Base-by-base conservation (phyloP, 2,888 invertebrate genomes). In the Arrhopalites spinosus region DNA sequence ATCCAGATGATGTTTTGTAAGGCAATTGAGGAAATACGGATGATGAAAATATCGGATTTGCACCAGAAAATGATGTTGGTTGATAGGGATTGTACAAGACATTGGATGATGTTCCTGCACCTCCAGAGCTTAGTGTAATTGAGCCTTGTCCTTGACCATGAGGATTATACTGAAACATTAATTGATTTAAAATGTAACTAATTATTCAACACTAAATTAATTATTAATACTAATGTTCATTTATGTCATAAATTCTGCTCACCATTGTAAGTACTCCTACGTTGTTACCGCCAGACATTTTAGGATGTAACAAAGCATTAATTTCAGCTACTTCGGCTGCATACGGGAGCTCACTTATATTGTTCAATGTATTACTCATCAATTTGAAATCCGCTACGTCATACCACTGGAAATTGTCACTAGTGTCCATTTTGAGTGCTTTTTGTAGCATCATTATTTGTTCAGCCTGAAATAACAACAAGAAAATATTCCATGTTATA, bases 401-500 rank as follows among this genome's bases (percentile, higher is more conserved):
- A 50, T 79, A 81, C 59, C 79, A 81, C 50, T 50, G 50, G 8
- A 78, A 77, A 20, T 81, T 80, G n/a, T n/a, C n/a, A 17, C 76
- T 67, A 2, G 77, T 76, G 23, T 82, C 83, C 82, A 83, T 79
- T 76, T 82, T 82, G 3, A 82, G 68, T 8, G 83, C 81, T 61
- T 83, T 83, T 50, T 83, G 83, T 2, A 82, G 74, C 80, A 82
- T 80, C 80, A 83, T 79, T 2, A 83, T 80, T 67, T 81, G 81
- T 43, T 82, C 81, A 29, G 78, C 76, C 76, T 77, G 25, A 45
- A 61, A 56, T 56, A 20, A 2, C 20, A 56, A 56, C n/a, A 56
- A 2, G 7, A n/a, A 56, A 56, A 56, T 56, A n/a, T 53, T n/a
- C n/a, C n/a, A 53, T 17, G n/a, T 8, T 8, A 2, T 3, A 53